These are phyloP conservation scores for Hoplostethus mediterraneus DNA, from an alignment of 2,797 vertebrate species.

Conservation along the genomic window DNA sequence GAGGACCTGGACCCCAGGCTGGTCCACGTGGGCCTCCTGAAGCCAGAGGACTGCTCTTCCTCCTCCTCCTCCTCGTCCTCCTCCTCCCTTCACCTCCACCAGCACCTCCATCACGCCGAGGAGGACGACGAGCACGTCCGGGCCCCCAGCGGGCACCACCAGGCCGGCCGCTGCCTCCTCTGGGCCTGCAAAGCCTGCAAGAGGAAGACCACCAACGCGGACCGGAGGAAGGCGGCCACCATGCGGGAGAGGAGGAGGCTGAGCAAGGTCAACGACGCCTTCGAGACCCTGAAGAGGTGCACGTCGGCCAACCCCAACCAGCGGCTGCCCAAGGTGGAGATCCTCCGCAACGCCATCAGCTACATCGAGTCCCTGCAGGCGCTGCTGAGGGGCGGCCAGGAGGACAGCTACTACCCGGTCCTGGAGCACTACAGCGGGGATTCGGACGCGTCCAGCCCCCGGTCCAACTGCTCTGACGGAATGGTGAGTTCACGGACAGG, in stretches of 20 bases:
- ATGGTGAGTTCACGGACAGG: constrained; percentile 88
- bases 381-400: constrained; percentile 90
- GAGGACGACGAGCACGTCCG: constrained; percentile 95
- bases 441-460: constrained; percentile 95
- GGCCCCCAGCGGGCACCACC: constrained; percentile 90
- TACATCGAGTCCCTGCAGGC: constrained; percentile 97
- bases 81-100: constrained; percentile 80
- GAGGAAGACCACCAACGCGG: constrained; percentile 95
- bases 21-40: constrained; percentile 91
- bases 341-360: constrained; percentile 97
- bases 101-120: constrained; percentile 85
- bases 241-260: constrained; percentile 95
- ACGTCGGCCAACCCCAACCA: constrained; percentile 96
- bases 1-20: constrained; percentile 97
- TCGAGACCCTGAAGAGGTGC: constrained; percentile 97
- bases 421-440: constrained; percentile 96
- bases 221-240: constrained; percentile 95
- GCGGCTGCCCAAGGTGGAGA: constrained; percentile 97
- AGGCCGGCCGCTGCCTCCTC: constrained; percentile 95
- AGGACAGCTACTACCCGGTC: constrained; percentile 89
- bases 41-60: constrained; percentile 82
- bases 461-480: constrained; percentile 97
- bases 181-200: constrained; percentile 99
- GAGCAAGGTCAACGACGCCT: constrained; percentile 97
- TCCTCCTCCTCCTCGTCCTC: constrained; percentile 60